Percentiles rank a stretch among this genome's conserved stretches.
These are phyloP conservation scores for Henricia sp. DNA, from an alignment of 53 echinoderm and acorn worm genomes.

Conservation along the genomic window DNA sequence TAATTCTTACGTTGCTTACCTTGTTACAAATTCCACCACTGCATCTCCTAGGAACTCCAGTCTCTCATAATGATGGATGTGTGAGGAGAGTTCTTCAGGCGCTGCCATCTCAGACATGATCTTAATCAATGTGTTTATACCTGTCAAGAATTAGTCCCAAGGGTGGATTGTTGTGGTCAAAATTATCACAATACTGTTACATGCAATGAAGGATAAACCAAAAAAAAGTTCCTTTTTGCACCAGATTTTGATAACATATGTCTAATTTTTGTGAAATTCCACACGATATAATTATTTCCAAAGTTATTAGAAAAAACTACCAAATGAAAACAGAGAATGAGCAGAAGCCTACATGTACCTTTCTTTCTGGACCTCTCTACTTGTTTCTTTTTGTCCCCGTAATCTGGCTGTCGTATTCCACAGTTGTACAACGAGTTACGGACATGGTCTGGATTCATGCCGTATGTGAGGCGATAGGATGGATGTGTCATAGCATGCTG, in stretches of 20 bases:
- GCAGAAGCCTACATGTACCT: constrained; percentile 65
- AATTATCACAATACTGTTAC: not conserved
- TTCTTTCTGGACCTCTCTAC: constrained; percentile 81
- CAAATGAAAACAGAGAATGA: too few species aligned
- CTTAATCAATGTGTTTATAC: constrained; percentile 89
- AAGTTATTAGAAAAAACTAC: too few species aligned
- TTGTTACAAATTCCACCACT: constrained; percentile 91
- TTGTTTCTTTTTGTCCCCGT: constrained; percentile 73
- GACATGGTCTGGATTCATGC: constrained; percentile 98
- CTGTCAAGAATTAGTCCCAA: constrained; percentile 64
- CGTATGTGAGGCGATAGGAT: constrained; percentile 83
- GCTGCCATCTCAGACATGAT: constrained; percentile 94
- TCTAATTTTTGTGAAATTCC: too few species aligned
- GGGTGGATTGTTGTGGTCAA: too few species aligned
- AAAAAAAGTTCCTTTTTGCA: too few species aligned
- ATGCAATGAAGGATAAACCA: too few species aligned
- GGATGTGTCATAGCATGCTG: constrained; percentile 99
- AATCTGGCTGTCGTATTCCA: constrained; percentile 80
- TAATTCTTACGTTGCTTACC: too few species aligned
- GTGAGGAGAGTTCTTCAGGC: constrained; percentile 81
- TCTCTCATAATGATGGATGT: constrained; percentile 93
- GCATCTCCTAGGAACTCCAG: constrained; percentile 98
- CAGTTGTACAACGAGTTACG: constrained; percentile 92
- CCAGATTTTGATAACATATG: too few species aligned
- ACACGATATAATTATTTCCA: too few species aligned